Percentiles rank a stretch among this genome's conserved stretches.
These are phyloP conservation scores for Pipistrellus kuhlii DNA, from an alignment of 2,797 vertebrate species.

Conservation along the genomic window DNA sequence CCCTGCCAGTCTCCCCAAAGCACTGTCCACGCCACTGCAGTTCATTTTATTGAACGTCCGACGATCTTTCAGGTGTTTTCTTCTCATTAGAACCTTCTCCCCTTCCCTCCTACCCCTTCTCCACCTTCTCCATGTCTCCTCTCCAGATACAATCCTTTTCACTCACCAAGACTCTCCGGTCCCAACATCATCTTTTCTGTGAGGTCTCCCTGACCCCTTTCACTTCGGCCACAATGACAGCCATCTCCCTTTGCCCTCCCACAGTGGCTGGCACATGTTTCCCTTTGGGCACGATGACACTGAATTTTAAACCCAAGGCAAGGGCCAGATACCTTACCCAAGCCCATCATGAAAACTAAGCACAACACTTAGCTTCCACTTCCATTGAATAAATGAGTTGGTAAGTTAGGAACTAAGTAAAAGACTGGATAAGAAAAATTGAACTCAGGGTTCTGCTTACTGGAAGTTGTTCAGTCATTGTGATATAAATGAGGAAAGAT, in stretches of 20 bases:
- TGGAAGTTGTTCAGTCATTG: background rate
- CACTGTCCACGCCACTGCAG: rapidly evolving
- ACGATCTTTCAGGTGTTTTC: background rate
- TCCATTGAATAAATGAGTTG: background rate
- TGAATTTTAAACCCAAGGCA: background rate
- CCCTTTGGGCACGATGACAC: background rate
- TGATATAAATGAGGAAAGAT: background rate
- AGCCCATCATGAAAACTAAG: background rate
- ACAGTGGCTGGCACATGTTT: background rate
- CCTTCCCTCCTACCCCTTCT: background rate
- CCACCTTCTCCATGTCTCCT: background rate
- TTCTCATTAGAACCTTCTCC: background rate
- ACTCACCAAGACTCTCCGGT: background rate
- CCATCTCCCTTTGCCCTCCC: background rate
- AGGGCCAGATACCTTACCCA: background rate
- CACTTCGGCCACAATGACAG: background rate
- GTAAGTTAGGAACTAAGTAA: background rate
- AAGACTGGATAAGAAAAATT: background rate
- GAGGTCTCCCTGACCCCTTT: background rate
- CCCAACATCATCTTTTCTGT: background rate
- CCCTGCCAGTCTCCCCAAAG: too few relatives aligned
- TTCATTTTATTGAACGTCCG: background rate
- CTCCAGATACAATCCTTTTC: background rate
- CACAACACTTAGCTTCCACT: background rate
- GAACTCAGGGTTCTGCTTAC: background rate